Base-by-base conservation (phyloP, 2,113 vertebrate genomes). In the Strix uralensis region DNA sequence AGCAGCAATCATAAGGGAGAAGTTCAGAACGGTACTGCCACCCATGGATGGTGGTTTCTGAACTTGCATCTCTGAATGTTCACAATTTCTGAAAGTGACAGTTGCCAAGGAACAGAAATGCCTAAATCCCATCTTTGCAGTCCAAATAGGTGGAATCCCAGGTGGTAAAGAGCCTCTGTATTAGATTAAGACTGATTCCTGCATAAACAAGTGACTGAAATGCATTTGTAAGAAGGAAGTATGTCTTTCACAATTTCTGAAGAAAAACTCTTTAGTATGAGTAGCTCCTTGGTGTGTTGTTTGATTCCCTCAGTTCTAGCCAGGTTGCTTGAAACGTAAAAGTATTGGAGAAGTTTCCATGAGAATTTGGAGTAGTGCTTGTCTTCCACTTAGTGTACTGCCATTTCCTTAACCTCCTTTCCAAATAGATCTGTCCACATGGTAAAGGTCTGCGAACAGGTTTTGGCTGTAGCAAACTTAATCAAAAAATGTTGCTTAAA, bases 11-110 rank as follows among this genome's bases (percentile, higher is more conserved):
- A 1, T n/a, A 32, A 65, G 32, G 61, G 27, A 80, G 72, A 79
- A 36, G 27, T 27, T 40, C 32, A 66, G 55, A 44, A 40, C 0
- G 0, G 38, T 59, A 7, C 71, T 52, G 32, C 2, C 1, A 1
- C 22, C 47, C 32, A 2, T 1, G 23, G 52, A 12, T 11, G 22
- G 13, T 47, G 32, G 12, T 32, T 62, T 30, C 38, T 65, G 71
- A 51, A 51, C 22, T 9, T n/a, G 32, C 36, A 30, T 2, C 10
- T 90, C n/a, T 40, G 27, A 51, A 22, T 15, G 15, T 57, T 32
- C 61, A 54, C 59, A 78, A 15, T 69, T 88, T 49, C 67, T 84
- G 55, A 32, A 18, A 55, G 15, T 44, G 54, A 40, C 42, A 58
- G n/a, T 18, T 71, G 69, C 17, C 3, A 8, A 63, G 61, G 38